phyloP scores from a whole-genome alignment of 2,888 invertebrate genomes.

The Dorcus parallelipipedus region DNA sequence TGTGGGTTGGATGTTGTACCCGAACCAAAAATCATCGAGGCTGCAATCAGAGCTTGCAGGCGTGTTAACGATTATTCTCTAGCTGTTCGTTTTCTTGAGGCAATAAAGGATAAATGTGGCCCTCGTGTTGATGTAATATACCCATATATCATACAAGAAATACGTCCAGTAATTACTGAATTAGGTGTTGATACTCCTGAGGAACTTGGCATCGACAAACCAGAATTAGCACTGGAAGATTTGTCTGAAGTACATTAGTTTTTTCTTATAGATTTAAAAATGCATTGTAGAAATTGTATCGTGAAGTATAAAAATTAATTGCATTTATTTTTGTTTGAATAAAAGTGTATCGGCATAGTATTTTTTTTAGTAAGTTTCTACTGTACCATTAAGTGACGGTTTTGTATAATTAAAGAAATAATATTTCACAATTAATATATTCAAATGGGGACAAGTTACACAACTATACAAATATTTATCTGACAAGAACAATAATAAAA shows the following conservation, averaged over 20 bases:
- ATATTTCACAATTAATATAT: too few species aligned
- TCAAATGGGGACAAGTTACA: too few species aligned
- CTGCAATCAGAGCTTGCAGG: constrained; percentile 87
- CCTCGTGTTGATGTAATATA: constrained; percentile 71
- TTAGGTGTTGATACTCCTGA: constrained; percentile 92
- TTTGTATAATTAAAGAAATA: too few species aligned
- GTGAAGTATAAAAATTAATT: too few species aligned
- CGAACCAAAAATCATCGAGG: constrained; percentile 83
- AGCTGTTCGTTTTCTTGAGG: constrained; percentile 89
- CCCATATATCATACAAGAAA: constrained; percentile 85
- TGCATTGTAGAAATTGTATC: not conserved
- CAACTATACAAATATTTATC: too few species aligned
- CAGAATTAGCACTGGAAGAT: constrained; percentile 82
- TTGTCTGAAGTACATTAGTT: constrained; percentile 64
- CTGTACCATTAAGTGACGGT: too few species aligned
- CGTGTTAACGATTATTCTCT: constrained; percentile 92
- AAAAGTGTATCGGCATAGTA: too few species aligned
- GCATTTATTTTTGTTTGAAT: too few species aligned
- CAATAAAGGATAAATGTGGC: constrained; percentile 87
- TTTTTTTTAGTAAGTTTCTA: too few species aligned
- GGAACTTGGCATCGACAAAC: constrained; percentile 95
- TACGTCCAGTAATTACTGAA: constrained; percentile 88
- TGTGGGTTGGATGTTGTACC: constrained; percentile 89
- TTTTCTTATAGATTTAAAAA: not conserved
- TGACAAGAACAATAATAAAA: too few species aligned